phyloP scores from a whole-genome alignment of 2,888 invertebrate species.

The Leptarthrus brevirostris region DNA sequence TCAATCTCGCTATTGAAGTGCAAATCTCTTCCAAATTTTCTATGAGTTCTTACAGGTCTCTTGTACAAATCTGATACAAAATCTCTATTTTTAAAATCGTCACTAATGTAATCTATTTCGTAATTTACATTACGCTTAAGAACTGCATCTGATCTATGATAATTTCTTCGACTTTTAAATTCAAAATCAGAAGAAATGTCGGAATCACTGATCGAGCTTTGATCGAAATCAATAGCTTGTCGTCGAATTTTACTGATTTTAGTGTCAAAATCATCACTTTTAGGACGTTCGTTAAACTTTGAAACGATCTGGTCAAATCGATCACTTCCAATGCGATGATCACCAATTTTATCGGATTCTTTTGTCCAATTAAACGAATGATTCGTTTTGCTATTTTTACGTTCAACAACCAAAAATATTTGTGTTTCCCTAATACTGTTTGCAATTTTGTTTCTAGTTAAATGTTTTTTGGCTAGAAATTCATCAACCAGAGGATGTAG shows the following conservation, averaged over 20 bases:
- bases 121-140: background rate
- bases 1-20: background rate
- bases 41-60: background rate
- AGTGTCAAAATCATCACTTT: slow-evolving; percentile 32
- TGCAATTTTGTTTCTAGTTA: no score
- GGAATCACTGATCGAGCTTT: slow-evolving; percentile 17
- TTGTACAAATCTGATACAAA: slow-evolving; percentile 19
- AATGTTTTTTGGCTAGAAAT: no score
- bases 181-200: background rate
- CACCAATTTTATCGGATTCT: no score
- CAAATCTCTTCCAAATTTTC: no score
- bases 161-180: background rate
- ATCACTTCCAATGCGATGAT: no score
- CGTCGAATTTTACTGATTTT: slow-evolving; percentile 8
- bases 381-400: no score
- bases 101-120: background rate
- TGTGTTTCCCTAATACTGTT: no score
- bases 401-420: no score
- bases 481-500: no score
- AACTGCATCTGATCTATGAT: slow-evolving; percentile 2
- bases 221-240: background rate
- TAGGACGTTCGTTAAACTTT: background rate
- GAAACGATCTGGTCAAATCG: background rate
- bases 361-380: no score
- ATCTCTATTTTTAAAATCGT: slow-evolving; percentile 4